A percentile compares a stretch with the other conserved stretches of the same genome.
These are phyloP conservation scores for Verasper variegatus DNA, from an alignment of 2,113 vertebrate genomes.

Conservation along the genomic window DNA sequence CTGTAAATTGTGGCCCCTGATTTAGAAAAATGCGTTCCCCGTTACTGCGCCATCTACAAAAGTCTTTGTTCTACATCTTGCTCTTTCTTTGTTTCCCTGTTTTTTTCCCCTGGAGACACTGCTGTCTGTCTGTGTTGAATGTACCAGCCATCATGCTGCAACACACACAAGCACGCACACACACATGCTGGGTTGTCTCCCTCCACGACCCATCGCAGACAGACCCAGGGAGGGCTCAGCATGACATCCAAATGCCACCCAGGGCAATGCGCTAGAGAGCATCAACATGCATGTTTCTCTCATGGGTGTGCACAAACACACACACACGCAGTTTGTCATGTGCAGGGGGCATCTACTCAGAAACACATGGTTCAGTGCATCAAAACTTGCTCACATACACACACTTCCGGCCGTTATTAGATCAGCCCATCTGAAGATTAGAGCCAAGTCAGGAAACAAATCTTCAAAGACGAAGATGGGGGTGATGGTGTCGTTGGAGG, in stretches of 20 bases:
- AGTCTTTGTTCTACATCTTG: conserved; percentile 56
- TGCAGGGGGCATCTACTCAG: conserved; percentile 29
- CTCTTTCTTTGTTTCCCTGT: conserved; percentile 18
- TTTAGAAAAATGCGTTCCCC: neutral
- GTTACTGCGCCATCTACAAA: neutral
- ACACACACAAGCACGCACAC: conserved; percentile 39
- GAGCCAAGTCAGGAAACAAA: conserved; percentile 73
- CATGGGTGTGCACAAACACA: neutral
- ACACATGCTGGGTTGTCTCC: conserved; percentile 28
- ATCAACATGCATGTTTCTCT: conserved; percentile 48
- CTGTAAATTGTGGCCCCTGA: neutral
- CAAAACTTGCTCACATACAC: conserved; percentile 19
- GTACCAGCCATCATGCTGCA: conserved; percentile 69
- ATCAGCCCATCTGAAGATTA: conserved; percentile 73
- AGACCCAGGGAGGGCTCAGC: conserved; percentile 57
- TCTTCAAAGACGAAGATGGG: conserved; percentile 71
- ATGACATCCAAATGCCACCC: conserved; percentile 67
- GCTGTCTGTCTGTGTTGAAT: conserved; percentile 76
- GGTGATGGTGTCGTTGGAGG: conserved; percentile 5
- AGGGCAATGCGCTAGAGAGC: conserved; percentile 52
- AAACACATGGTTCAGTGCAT: conserved; percentile 30
- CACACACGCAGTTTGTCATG: conserved; percentile 40
- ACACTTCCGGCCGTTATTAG: conserved; percentile 59
- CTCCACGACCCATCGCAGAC: conserved; percentile 54
- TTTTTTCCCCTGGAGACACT: conserved; percentile 49